Evolutionary conservation across 1,140 invertebrate species (phyloP), one percentile per base, ranked within the genome.

Genomic region (Trachymyrmex cornetzi): DNA sequence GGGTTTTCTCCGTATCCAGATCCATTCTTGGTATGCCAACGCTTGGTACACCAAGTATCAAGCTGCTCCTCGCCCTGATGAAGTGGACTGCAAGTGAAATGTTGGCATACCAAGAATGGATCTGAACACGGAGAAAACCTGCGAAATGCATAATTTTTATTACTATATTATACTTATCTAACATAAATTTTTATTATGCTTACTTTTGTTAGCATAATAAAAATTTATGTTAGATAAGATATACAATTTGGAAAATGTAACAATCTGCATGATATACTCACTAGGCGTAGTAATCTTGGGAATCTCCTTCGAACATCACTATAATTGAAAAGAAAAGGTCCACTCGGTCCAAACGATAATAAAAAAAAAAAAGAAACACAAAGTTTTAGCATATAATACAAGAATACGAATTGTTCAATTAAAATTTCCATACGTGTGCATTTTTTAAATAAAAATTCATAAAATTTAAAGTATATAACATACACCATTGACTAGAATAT

Each of bases 231-330:
- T 53, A 24, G 6, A 67, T 6, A 63, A 34, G 11, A 48, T 48
- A 12, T 48, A 48, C 38, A 48, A 12, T 48, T 48, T 48, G 2
- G 44, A 48, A 48, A 11, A 48, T n/a, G 5, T 34, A 61, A 63
- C 22, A 44, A 53, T 14, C 5, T 14, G 27, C 80, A 64, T 55
- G 66, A 27, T 34, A 30, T 72, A 87, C 97, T 97, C 95, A 99
- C 98, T 97, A 99, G 94, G 96, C 97, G 97, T 19, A 97, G 87
- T 75, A 99, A 95, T 94, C 98, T 98, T 19, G 98, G 98, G 91
- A 99, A 98, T 93, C 96, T 97, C 93, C 97, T 98, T 93, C 98
- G 96, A 91, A 99, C 96, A 94, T 98, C 98, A 96, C 98, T 99
- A 97, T 95, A 95, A 96, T 96, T 93, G 87, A 93, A 91, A 96